Evolutionary conservation across 2,888 invertebrate species (phyloP), one percentile per base, ranked within the genome.

Genomic region (Drosophila demipolita): DNA sequence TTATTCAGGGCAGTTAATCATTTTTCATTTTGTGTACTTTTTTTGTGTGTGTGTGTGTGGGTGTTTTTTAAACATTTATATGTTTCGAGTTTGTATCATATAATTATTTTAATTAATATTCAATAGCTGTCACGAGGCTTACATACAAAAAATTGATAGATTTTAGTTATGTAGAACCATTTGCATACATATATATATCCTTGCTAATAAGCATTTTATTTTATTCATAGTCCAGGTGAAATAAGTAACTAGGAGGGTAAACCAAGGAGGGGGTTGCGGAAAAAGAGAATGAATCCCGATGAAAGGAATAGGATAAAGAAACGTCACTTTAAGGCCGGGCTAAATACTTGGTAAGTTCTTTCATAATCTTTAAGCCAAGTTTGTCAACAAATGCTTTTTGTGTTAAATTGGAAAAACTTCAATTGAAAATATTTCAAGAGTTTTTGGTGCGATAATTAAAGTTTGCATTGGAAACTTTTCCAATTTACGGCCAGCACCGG

Each of bases 51-150:
- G 36, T 62, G 4, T 70, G 49, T 77, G 36, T 62, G 4, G 67
- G 49, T 77, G 75, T 84, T 83, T 83, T 87, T 82, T 54, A 82
- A 87, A 89, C 86, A 89, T 84, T 85, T 82, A 82, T 89, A 78
- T 84, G 86, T 74, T 80, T 80, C 57, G 62, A 61, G 65, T 78
- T 78, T 68, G 78, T 82, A 72, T 77, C 71, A 71, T 75, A 73
- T 75, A 77, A 72, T 75, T 76, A 60, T 69, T 70, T 73, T 70
- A 73, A 80, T 83, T 80, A 77, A 74, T 82, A 67, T 78, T 81
- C 79, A 81, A 73, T 86, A 81, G 87, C 72, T 72, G 86, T 84
- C 83, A 75, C 78, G 87, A 68, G 55, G 70, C 64, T 54, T 60
- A 53, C 45, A 45, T 29, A 36, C 52, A 69, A 42, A 52, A 64